These are phyloP conservation scores for Malurus leucopterus DNA, from an alignment of 2,797 vertebrate species.

Conservation along the genomic window DNA sequence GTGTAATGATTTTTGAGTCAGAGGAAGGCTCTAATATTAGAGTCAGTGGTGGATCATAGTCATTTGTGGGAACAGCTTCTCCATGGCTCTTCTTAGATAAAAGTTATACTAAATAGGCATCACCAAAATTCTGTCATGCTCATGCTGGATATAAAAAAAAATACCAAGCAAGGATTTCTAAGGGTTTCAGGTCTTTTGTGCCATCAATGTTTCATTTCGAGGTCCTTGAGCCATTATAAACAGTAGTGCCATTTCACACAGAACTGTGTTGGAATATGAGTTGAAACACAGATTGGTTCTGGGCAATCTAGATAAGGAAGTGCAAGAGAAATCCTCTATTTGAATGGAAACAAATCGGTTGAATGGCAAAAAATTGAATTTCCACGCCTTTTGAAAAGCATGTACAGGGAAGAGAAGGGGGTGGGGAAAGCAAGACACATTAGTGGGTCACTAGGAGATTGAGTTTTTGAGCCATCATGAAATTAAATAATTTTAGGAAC, in stretches of 20 bases:
- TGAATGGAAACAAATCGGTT: slow-evolving; percentile 62
- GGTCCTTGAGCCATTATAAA: slow-evolving; percentile 22
- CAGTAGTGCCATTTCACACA: slow-evolving; percentile 10
- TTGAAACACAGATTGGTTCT: slow-evolving; percentile 37
- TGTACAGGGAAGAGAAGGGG: slow-evolving; percentile 40
- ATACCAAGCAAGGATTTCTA: background rate
- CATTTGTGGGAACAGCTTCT: background rate
- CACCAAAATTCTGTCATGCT: slow-evolving; percentile 22
- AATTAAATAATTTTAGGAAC: slow-evolving; percentile 68
- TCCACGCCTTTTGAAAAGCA: slow-evolving; percentile 51
- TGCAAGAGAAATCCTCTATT: slow-evolving; percentile 42
- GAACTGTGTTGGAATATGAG: background rate
- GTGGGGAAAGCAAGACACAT: slow-evolving; percentile 38
- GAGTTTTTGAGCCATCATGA: slow-evolving; percentile 28
- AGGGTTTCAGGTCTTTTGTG: slow-evolving; percentile 24
- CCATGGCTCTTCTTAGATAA: background rate
- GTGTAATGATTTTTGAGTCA: background rate
- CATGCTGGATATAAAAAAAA: slow-evolving; percentile 7
- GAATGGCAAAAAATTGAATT: slow-evolving; percentile 51
- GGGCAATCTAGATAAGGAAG: slow-evolving; percentile 55
- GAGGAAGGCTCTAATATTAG: background rate
- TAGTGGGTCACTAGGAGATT: slow-evolving; percentile 33
- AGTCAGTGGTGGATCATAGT: background rate
- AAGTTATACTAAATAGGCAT: slow-evolving; percentile 22
- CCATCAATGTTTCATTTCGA: background rate